These are phyloP conservation scores for Phylloscopus trochiloides DNA, from an alignment of 2,113 vertebrate genomes.

Conservation along the genomic window DNA sequence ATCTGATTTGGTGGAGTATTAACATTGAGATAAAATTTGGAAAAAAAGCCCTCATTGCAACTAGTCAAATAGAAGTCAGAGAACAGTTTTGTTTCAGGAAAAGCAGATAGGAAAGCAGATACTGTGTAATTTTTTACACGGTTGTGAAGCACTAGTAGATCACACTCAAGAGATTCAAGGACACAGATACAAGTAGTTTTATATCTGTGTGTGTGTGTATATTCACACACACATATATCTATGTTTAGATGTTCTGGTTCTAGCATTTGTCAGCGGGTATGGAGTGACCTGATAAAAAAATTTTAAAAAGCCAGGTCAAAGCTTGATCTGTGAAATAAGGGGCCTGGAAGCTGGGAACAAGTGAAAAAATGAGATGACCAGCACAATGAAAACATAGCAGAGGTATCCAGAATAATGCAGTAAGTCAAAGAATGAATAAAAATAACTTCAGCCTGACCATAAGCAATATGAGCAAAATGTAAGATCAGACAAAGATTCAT, in stretches of 20 bases:
- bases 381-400: background rate
- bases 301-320: background rate
- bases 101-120: background rate
- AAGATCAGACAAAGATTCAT: background rate
- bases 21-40: background rate
- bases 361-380: background rate
- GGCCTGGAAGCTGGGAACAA: background rate
- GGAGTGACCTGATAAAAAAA: background rate
- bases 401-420: background rate
- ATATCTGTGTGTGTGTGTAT: fast-evolving
- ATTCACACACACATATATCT: background rate
- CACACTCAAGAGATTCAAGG: fast-evolving
- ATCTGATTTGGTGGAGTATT: background rate
- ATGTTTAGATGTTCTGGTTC: background rate
- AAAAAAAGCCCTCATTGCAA: background rate
- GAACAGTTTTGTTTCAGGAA: background rate
- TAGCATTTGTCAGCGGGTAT: background rate
- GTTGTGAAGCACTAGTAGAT: background rate
- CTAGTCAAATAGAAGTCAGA: background rate
- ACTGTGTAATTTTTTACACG: background rate
- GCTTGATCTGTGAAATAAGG: background rate
- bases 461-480: background rate
- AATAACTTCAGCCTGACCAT: background rate
- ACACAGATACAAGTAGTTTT: background rate
- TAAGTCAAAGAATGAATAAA: background rate